Percentiles rank a stretch among this genome's conserved stretches.
phyloP scores from a whole-genome alignment of 2,797 vertebrate genomes.

The Scomberomorus guttatus region DNA sequence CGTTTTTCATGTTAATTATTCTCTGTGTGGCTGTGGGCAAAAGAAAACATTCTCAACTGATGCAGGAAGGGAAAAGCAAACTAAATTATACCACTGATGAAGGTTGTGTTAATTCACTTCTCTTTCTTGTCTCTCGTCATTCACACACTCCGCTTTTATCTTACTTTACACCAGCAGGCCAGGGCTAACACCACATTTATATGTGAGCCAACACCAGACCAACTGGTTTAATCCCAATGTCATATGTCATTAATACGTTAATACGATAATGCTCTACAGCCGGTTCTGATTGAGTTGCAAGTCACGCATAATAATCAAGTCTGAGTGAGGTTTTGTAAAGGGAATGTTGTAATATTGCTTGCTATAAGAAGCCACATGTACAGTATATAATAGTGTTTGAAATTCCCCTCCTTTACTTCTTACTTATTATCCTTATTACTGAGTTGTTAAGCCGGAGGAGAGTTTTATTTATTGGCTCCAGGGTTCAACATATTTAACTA shows the following conservation, averaged over 20 bases:
- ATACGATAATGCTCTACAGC: slow-evolving; percentile 39
- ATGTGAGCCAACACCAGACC: slow-evolving; percentile 5
- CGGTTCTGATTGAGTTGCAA: slow-evolving; percentile 27
- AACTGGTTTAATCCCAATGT: slow-evolving; percentile 31
- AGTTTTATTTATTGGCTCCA: slow-evolving; percentile 2
- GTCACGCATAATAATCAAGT: slow-evolving; percentile 27
- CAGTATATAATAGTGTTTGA: neutral
- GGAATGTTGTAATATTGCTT: neutral
- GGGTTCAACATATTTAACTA: neutral
- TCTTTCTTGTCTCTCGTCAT: neutral
- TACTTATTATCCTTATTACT: neutral
- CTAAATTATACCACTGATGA: slow-evolving; percentile 20
- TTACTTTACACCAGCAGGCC: neutral
- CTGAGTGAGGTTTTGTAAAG: slow-evolving; percentile 16
- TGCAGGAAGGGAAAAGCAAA: slow-evolving; percentile 35
- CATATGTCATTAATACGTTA: slow-evolving; percentile 43
- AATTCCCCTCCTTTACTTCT: neutral
- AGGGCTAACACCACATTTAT: slow-evolving; percentile 3
- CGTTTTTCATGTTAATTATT: slow-evolving; percentile 33
- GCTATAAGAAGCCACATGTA: slow-evolving; percentile 7
- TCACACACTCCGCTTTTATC: neutral
- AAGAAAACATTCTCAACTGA: slow-evolving; percentile 37
- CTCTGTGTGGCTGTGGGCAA: slow-evolving; percentile 23
- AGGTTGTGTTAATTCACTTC: slow-evolving; percentile 1
- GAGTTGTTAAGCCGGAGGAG: neutral